Evolutionary conservation across 2,797 vertebrate species (phyloP).

Genomic region (Gallirallus australis): DNA sequence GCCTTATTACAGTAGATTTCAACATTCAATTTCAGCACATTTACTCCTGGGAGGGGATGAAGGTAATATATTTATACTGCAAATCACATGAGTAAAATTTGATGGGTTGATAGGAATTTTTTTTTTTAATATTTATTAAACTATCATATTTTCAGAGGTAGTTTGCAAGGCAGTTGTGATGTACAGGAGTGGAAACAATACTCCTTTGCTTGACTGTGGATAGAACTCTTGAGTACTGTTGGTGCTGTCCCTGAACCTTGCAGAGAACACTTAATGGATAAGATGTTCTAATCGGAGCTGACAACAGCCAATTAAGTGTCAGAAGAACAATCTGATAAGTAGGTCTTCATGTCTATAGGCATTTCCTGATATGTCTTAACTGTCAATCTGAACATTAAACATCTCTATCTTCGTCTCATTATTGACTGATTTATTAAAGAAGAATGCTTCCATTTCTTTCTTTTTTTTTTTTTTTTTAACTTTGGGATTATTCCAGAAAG

Average conservation of each 20-base stretch:
- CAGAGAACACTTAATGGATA: constrained; percentile 42
- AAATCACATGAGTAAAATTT: constrained; percentile 7
- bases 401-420: constrained; percentile 64
- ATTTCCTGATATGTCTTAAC: constrained; percentile 68
- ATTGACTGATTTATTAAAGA: constrained; percentile 67
- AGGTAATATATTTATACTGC: neutral
- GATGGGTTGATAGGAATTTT: neutral
- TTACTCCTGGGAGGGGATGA: constrained; percentile 5
- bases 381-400: constrained; percentile 70
- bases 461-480: neutral
- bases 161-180: neutral
- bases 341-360: constrained; percentile 67
- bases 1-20: neutral
- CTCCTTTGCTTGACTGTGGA: constrained; percentile 15
- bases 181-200: neutral
- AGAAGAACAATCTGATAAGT: constrained; percentile 74
- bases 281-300: constrained; percentile 64
- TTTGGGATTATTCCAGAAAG: constrained; percentile 40
- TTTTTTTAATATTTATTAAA: neutral
- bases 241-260: neutral
- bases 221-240: constrained; percentile 22
- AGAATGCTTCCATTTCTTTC: constrained; percentile 1
- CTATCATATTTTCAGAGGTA: constrained; percentile 44
- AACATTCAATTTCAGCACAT: neutral
- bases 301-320: constrained; percentile 77